Conservation (phyloP, 2,888 invertebrate genomes). For the Aphodius granarius region DNA sequence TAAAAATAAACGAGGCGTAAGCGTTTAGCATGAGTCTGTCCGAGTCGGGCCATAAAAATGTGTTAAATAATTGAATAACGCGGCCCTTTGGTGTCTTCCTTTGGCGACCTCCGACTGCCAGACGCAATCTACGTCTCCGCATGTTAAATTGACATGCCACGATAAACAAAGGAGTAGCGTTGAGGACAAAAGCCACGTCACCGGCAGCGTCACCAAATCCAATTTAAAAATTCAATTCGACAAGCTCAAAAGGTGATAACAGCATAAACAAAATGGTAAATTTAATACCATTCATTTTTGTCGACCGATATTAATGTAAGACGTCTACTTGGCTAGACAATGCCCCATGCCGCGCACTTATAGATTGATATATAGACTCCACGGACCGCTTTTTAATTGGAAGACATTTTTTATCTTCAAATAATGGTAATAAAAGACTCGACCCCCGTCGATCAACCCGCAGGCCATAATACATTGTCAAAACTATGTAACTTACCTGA, state of each 20-base stretch:
- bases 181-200: not conserved
- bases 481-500: constrained; percentile 29
- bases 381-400: constrained; percentile 55
- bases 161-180: not conserved
- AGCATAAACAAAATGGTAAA: not conserved
- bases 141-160: not conserved
- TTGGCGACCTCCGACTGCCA: not conserved
- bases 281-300: constrained; percentile 3
- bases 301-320: constrained; percentile 47
- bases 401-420: constrained; percentile 55
- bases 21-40: not conserved
- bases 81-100: not conserved
- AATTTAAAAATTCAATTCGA: not conserved
- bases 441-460: constrained; percentile 38
- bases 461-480: constrained; percentile 40
- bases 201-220: not conserved
- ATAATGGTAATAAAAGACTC: constrained; percentile 38
- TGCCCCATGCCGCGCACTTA: constrained; percentile 51
- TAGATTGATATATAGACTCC: constrained; percentile 55
- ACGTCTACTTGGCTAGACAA: constrained; percentile 43
- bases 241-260: no score
- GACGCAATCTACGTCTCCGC: not conserved
- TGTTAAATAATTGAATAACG: not conserved
- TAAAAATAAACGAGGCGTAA: not conserved
- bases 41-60: not conserved